These are phyloP conservation scores for Pipistrellus pygmaeus DNA, from an alignment of 2,797 vertebrate genomes.

Conservation along the genomic window DNA sequence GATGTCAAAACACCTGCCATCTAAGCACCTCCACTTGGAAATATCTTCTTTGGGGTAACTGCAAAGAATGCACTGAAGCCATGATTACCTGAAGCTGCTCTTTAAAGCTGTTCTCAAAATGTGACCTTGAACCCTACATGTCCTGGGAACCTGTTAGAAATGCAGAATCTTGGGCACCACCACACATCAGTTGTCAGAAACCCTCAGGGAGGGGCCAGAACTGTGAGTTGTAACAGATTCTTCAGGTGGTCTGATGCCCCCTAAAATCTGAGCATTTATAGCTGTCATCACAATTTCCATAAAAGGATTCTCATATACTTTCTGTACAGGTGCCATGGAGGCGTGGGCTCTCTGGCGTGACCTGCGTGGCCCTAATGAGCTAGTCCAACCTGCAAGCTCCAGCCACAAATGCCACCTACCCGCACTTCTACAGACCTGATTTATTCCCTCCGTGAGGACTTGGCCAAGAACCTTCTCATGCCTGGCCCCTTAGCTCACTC, in stretches of 20 bases:
- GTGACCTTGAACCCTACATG: neutral
- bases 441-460: neutral
- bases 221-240: neutral
- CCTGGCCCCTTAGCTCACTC: neutral
- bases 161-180: neutral
- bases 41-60: constrained; percentile 6
- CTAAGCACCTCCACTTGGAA: constrained; percentile 7
- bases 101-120: neutral
- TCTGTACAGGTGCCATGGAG: neutral
- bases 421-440: neutral
- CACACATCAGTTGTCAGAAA: neutral
- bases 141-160: neutral
- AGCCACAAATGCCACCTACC: neutral
- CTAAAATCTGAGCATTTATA: neutral
- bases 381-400: neutral
- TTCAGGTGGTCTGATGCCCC: neutral
- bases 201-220: neutral
- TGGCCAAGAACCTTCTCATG: neutral
- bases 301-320: no score
- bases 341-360: neutral
- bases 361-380: neutral
- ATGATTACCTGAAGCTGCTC: neutral
- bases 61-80: neutral
- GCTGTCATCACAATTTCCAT: neutral
- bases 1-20: neutral